Evolutionary conservation across 1,140 invertebrate species (phyloP), one percentile per base, ranked within the genome.

Genomic region (Metaphire vulgaris): DNA sequence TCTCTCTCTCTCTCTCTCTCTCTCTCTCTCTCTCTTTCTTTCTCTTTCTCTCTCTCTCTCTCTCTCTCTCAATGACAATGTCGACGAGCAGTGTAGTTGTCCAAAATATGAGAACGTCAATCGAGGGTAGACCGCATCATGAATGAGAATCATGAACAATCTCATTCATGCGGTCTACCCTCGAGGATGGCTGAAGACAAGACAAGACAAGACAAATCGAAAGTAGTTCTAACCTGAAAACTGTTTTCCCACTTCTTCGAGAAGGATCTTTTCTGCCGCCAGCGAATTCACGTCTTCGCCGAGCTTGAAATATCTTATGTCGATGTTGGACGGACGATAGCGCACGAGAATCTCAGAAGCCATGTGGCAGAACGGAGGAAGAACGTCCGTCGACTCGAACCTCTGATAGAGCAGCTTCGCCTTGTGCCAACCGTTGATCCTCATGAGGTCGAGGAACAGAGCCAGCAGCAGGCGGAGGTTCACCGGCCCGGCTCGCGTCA

Each of bases 401-500:
- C 89, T 90, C 79, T 92, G 90, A 80, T 91, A 93, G 81, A 93
- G 86, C 65, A 93, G 85, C 69, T 91, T 88, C 0, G 92, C 87
- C 83, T 90, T 91, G 65, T 83, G 86, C 92, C 92, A 93, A 14
- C 87, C 79, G 83, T 89, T 90, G 33, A 74, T n/a, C 0, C 88
- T 85, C 0, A 93, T 83, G 21, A 94, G 89, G 41, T 89, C 86
- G 0, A 88, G 83, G 0, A 94, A 87, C 2, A 92, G 91, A 15
- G 82, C 74, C 6, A 91, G 91, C 0, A 93, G 89, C 79, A 91
- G 89, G 69, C 87, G 89, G 84, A 94, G 92, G 65, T 91, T 91
- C 28, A 28, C n/a, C 0, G 93, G 92, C 88, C 93, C 94, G 86
- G 96, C 90, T 65, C 94, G 89, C 0, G 93, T 96, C 14, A 97